Base-by-base conservation (phyloP, 2,113 vertebrate genomes). In the Loxodonta africana region DNA sequence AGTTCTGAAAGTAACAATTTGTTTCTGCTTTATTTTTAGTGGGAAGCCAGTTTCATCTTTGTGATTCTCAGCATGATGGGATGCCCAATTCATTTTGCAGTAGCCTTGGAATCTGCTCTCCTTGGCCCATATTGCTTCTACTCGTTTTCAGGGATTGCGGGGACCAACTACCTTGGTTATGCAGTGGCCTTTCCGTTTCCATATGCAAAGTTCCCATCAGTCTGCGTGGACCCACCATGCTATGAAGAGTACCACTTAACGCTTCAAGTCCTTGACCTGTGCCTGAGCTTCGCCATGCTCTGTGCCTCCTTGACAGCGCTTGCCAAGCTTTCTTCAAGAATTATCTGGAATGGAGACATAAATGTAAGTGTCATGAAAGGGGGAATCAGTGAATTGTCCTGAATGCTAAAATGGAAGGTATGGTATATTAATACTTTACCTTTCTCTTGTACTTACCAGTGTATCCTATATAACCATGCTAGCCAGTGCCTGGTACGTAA, bases 1-100 rank as follows among this genome's bases (percentile, higher is more conserved):
- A 73, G 3, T 62, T 77, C 14, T 71, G 83, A 78, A 95, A 97
- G 62, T 97, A 93, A 98, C 48, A 80, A 84, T 96, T 96, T 65
- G 60, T 94, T 97, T 98, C 91, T 97, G 86, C 90, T 97, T 98
- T 73, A 9, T 60, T 98, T 99, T 91, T 97, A 98, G 98, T 96
- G 97, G 98, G 98, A 98, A 95, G 95, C 96, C 44, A 73, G 87
- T 44, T 98, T 98, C 51, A 82, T 87, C 87, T 97, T 98, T 11
- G 69, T 98, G 97, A 89, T 97, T 44, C 90, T 97, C 96, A 98
- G 91, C 93, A 69, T 97, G 65, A 60, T 84, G 4, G 93, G 94
- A 12, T 25, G 96, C 30, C 90, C 97, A 1, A 67, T 98, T n/a
- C 98, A 98, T 63, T 98, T 98, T 84, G 80, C 84, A 60, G 23